Evolutionary conservation across 1,140 invertebrate species (phyloP).

Genomic region (Ceratina japonica): DNA sequence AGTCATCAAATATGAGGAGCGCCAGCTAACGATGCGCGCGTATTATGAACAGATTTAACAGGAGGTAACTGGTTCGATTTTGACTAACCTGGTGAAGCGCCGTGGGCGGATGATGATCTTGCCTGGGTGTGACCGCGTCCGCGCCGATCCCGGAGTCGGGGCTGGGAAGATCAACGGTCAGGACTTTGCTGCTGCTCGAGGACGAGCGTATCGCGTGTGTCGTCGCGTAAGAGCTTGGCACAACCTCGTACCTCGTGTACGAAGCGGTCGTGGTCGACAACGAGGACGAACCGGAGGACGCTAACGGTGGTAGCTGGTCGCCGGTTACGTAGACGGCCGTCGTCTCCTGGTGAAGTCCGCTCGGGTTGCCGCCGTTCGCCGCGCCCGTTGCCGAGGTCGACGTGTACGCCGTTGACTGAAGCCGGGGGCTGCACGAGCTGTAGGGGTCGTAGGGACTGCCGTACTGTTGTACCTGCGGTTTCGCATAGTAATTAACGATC

Average conservation of each 20-base stretch:
- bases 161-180: slow-evolving; percentile 94
- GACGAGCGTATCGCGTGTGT: slow-evolving; percentile 76
- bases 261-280: slow-evolving; percentile 74
- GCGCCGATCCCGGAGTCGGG: slow-evolving; percentile 95
- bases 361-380: slow-evolving; percentile 73
- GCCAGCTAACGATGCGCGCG: too few relatives aligned
- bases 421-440: slow-evolving; percentile 78
- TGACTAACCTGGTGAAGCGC: slow-evolving; percentile 88
- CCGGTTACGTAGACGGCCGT: slow-evolving; percentile 76
- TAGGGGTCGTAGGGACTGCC: slow-evolving; percentile 79
- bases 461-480: slow-evolving; percentile 75
- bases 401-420: slow-evolving; percentile 79
- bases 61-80: background rate
- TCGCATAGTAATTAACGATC: background rate
- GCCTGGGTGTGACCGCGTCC: slow-evolving; percentile 93
- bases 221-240: slow-evolving; percentile 76
- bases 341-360: slow-evolving; percentile 74
- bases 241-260: slow-evolving; percentile 78
- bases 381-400: slow-evolving; percentile 75
- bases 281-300: slow-evolving; percentile 76
- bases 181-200: slow-evolving; percentile 84
- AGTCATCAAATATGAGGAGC: too few relatives aligned
- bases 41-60: too few relatives aligned
- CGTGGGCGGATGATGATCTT: slow-evolving; percentile 85
- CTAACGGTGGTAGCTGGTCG: slow-evolving; percentile 74